These are phyloP conservation scores for Lamellibrachia luymesi DNA, from an alignment of 1,140 invertebrate genomes.

Conservation along the genomic window DNA sequence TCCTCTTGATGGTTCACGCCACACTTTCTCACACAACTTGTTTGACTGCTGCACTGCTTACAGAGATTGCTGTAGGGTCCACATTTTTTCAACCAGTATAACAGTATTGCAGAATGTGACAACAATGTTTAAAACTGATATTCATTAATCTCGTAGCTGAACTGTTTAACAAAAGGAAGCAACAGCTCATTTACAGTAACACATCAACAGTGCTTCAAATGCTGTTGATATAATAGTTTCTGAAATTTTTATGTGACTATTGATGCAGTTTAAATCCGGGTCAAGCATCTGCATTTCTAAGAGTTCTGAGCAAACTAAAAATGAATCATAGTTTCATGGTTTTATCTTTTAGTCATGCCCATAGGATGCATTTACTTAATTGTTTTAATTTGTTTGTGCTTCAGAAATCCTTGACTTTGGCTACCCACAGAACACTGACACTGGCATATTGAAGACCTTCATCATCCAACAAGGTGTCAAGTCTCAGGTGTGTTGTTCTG, in stretches of 20 bases:
- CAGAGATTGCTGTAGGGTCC: too few species aligned
- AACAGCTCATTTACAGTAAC: not conserved
- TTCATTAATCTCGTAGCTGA: not conserved
- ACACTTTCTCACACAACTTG: not conserved
- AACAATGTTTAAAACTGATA: not conserved
- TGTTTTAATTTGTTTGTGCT: conserved; percentile 38
- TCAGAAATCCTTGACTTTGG: conserved; percentile 99
- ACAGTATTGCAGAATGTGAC: too few species aligned
- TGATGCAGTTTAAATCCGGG: not conserved
- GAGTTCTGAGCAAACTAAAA: not conserved
- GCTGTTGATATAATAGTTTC: not conserved
- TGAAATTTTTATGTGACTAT: not conserved
- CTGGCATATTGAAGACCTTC: conserved; percentile 97
- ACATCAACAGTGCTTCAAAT: not conserved
- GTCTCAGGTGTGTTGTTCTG: conserved; percentile 63
- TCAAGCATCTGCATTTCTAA: not conserved
- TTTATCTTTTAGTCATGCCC: not conserved
- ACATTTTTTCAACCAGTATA: too few species aligned
- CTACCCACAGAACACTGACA: conserved; percentile 99
- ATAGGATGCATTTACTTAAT: not conserved
- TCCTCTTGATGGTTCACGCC: not conserved
- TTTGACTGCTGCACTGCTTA: not conserved
- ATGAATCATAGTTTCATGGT: not conserved
- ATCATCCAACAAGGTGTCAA: conserved; percentile 99
- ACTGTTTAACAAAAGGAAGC: not conserved